phyloP scores from a whole-genome alignment of 2,797 vertebrate species.

The Pyrocephalus nanus region DNA sequence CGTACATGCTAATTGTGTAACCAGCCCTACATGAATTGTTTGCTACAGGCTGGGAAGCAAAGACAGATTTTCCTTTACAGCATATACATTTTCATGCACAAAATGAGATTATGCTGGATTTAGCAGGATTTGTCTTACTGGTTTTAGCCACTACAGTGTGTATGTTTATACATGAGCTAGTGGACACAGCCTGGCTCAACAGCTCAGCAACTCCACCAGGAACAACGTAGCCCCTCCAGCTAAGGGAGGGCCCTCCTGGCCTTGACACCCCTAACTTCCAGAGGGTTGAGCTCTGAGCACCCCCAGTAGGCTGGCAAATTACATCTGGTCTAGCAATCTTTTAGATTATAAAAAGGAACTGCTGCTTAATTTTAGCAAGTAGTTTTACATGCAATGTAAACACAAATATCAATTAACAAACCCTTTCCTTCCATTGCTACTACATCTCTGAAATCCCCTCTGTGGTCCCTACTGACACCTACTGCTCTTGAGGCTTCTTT shows the following conservation, averaged over 20 bases:
- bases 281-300: background rate
- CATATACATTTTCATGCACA: background rate
- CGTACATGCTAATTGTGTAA: background rate
- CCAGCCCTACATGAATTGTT: background rate
- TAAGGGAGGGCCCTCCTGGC: fast-evolving
- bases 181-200: background rate
- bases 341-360: background rate
- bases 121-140: background rate
- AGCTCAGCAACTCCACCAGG: background rate
- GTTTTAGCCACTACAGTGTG: background rate
- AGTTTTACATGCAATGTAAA: background rate
- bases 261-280: fast-evolving
- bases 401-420: fast-evolving
- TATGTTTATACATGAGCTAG: background rate
- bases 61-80: background rate
- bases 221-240: background rate
- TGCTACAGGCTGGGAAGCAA: background rate
- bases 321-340: background rate
- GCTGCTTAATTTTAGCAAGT: background rate
- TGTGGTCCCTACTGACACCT: background rate
- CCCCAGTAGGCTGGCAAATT: background rate
- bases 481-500: background rate
- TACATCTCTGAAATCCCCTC: background rate
- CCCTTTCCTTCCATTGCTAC: background rate
- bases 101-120: background rate